Base-by-base conservation (phyloP, 1,140 invertebrate species). In the Nomia melanderi region DNA sequence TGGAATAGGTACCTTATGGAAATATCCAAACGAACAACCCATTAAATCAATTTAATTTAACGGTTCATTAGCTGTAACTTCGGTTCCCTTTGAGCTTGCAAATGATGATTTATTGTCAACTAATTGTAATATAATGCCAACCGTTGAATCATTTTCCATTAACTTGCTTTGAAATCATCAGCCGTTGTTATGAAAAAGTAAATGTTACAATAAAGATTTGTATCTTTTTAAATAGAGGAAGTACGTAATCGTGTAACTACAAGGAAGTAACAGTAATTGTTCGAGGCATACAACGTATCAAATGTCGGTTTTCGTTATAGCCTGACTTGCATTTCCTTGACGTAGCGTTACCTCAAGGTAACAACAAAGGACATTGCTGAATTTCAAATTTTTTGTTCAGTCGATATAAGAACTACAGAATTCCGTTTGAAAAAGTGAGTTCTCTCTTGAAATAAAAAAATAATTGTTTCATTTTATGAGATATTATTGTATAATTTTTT, bases 11-110 rank as follows among this genome's bases (percentile, higher is more conserved):
- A 27, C 7, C 2, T 12, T 69, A 57, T 41, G 53, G 6, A 56
- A 41, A 41, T 67, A 0, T 8, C 0, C 9, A n/a, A 14, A 20
- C 31, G 29, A 20, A 29, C 36, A 69, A 57, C 2, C 11, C 31
- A 39, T 41, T 41, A n/a, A 57, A 57, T 65, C 41, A 33, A 33
- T 33, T 57, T 17, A 41, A 44, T 31, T 57, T 59, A 31, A 70
- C 17, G 23, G 12, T 3, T 8, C 39, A 59, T 31, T 41, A 23
- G 2, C n/a, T 59, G 7, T 6, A n/a, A 56, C 25, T 2, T 14
- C 27, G 36, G 4, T 29, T 59, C 12, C 56, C 12, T 14, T n/a
- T 31, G 8, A 11, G 41, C 25, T 6, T 7, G 23, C 25, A 27
- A 39, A 69, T 25, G 0, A 36, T 27, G n/a, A 69, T 56, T 69